Conservation (phyloP, 2,113 vertebrate species). For the Catharus fuscescens region DNA sequence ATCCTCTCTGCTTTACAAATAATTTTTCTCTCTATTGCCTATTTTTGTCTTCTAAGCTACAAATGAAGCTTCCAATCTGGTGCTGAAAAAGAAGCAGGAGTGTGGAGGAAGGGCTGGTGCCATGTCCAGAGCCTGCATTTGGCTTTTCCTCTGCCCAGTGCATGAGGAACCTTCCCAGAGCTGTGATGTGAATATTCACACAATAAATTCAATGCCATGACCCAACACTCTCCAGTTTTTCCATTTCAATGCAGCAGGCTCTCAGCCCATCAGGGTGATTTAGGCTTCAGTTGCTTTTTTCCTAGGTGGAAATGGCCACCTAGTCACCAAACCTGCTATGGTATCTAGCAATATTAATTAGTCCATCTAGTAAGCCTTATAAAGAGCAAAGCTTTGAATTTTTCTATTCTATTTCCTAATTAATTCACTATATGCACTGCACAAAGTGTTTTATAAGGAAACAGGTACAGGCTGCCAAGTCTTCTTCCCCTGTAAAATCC, state of each 20-base stretch:
- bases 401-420: not conserved
- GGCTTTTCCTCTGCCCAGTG: not conserved
- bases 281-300: not conserved
- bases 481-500: not conserved
- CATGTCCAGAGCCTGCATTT: rapidly evolving
- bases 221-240: not conserved
- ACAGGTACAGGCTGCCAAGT: not conserved
- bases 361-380: not conserved
- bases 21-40: not conserved
- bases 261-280: not conserved
- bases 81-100: not conserved
- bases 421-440: not conserved
- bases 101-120: not conserved
- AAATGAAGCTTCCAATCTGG: not conserved
- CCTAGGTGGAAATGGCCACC: not conserved
- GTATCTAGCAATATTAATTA: not conserved
- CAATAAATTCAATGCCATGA: rapidly evolving
- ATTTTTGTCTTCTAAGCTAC: not conserved
- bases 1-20: not conserved
- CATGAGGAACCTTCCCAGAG: not conserved
- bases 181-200: not conserved
- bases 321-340: not conserved
- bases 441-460: not conserved
- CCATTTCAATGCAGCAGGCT: not conserved
- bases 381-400: not conserved